Evolutionary conservation across 2,797 vertebrate species (phyloP), one percentile per base, ranked within the genome.

Genomic region (Sphaeramia orbicularis): DNA sequence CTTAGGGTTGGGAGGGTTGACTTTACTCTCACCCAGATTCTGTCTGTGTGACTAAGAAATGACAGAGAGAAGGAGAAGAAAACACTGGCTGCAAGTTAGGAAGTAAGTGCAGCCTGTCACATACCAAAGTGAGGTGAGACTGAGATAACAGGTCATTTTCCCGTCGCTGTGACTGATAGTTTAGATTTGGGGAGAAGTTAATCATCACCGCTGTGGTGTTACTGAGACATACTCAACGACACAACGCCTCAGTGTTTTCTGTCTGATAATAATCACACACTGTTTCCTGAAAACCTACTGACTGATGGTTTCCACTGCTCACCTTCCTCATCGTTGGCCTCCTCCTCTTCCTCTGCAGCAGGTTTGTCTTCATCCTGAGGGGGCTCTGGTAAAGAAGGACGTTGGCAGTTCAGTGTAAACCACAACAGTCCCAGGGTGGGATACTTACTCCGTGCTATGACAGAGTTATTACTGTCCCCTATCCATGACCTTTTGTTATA

Each of bases 241-340:
- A 16, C 12, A 14, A 38, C 13, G 37, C 4, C n/a, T n/a, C n/a
- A n/a, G n/a, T n/a, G n/a, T n/a, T n/a, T n/a, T n/a, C n/a, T n/a
- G n/a, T n/a, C n/a, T n/a, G n/a, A n/a, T n/a, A n/a, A n/a, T n/a
- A n/a, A n/a, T n/a, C n/a, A n/a, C n/a, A n/a, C n/a, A n/a, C n/a
- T n/a, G n/a, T n/a, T n/a, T n/a, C n/a, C n/a, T n/a, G n/a, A 15
- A 48, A 37, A 64, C 5, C 35, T 37, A 6, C 14, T 4, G 0
- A 47, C 35, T 6, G 4, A 16, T 38, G 0, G 45, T 44, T 50
- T 7, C 2, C 4, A 16, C 35, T 27, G 40, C 42, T 86, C 57
- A 90, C 91, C 88, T 52, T 65, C 65, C 15, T 84, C 83, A 18
- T 82, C 85, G 2, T 59, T 19, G 3, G 21, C 53, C 35, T 85